phyloP scores from a whole-genome alignment of 1,140 invertebrate genomes.

The Chelonus insularis region DNA sequence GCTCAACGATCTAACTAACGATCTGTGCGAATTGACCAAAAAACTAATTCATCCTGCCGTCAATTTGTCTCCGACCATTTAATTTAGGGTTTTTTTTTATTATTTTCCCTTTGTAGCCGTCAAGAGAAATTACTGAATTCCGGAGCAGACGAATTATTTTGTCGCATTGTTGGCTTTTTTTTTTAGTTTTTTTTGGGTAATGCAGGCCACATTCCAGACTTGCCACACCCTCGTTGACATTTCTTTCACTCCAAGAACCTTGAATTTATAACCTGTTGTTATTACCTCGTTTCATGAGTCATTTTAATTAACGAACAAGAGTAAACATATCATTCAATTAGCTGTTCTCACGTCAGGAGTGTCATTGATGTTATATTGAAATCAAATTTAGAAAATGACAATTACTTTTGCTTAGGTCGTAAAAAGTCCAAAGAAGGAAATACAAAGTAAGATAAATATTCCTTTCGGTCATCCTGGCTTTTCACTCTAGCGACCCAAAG shows the following conservation, averaged over 20 bases:
- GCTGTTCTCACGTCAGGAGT: no score
- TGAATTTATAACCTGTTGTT: conserved; percentile 5
- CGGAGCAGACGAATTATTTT: conserved; percentile 26
- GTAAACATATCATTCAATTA: no score
- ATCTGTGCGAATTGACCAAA: neutral
- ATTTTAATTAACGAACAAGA: no score
- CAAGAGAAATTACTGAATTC: conserved; percentile 27
- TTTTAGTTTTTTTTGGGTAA: no score
- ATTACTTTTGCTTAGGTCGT: neutral
- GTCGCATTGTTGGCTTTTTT: conserved; percentile 22
- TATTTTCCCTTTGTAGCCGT: neutral
- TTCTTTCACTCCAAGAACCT: conserved; percentile 14
- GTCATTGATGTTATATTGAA: no score
- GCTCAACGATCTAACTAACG: neutral
- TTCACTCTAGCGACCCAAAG: neutral
- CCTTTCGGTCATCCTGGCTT: neutral
- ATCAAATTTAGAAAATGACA: no score
- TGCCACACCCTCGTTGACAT: conserved; percentile 5
- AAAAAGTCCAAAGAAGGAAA: neutral
- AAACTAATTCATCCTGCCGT: neutral
- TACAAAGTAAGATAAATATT: neutral
- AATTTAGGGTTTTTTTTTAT: conserved; percentile 12
- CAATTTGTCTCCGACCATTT: conserved; percentile 19
- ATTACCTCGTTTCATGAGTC: neutral
- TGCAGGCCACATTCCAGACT: conserved; percentile 8